Conservation (phyloP, 2,113 vertebrate species). For the Seriola dumerili region DNA sequence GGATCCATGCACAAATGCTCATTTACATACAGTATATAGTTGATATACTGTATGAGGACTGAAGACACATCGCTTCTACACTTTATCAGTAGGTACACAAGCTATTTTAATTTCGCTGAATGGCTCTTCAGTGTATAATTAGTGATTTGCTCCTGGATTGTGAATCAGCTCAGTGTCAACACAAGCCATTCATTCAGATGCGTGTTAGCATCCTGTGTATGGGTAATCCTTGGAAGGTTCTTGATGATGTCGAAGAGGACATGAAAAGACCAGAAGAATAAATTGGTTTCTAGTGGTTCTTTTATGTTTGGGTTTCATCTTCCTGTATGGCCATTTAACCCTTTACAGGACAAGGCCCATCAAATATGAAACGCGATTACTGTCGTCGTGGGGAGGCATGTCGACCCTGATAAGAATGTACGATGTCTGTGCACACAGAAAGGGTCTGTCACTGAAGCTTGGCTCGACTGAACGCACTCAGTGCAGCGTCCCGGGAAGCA, state of each 20-base stretch:
- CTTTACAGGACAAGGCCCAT: not conserved
- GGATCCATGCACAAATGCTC: conserved; percentile 8
- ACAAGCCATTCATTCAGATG: conserved; percentile 26
- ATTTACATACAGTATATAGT: conserved; percentile 2
- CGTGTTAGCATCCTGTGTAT: not conserved
- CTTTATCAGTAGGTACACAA: not conserved
- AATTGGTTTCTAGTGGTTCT: too few relatives aligned
- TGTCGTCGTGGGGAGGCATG: conserved; percentile 8
- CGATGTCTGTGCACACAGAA: conserved; percentile 12
- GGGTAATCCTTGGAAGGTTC: conserved; percentile 13
- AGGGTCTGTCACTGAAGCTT: not conserved
- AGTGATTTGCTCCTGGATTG: conserved; percentile 10
- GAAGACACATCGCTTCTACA: not conserved
- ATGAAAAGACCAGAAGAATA: conserved; percentile 19
- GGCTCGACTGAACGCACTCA: conserved; percentile 9
- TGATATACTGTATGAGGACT: not conserved
- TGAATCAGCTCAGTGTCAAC: conserved; percentile 17
- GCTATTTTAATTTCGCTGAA: conserved; percentile 29
- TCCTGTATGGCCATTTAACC: conserved; percentile 17
- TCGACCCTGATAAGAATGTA: conserved; percentile 9
- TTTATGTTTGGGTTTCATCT: not conserved
- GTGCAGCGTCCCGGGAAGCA: conserved; percentile 41
- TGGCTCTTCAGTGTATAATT: conserved; percentile 20
- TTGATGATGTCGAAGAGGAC: conserved; percentile 12
- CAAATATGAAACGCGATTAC: conserved; percentile 15